These are phyloP conservation scores for Alentia gelatinosa DNA, from an alignment of 2,888 invertebrate genomes.

Conservation along the genomic window DNA sequence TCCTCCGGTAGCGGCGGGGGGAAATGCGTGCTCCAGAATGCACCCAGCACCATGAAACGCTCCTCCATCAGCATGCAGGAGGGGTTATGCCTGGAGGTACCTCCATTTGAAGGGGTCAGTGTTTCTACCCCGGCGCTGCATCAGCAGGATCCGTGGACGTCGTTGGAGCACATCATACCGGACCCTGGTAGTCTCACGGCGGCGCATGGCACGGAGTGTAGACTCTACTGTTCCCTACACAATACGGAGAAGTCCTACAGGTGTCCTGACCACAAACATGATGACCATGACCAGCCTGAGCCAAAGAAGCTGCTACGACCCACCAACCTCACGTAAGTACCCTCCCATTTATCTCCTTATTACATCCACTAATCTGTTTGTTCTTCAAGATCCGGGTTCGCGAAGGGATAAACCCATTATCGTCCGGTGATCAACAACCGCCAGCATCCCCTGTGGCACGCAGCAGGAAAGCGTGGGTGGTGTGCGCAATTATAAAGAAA, in stretches of 20 bases:
- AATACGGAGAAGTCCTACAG: slow-evolving; percentile 37
- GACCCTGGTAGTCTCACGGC: neutral
- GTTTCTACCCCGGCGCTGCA: slow-evolving; percentile 24
- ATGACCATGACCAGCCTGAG: neutral
- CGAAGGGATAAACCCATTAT: too few relatives aligned
- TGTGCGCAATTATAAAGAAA: too few relatives aligned
- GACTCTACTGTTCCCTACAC: slow-evolving; percentile 32
- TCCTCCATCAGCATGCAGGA: slow-evolving; percentile 43
- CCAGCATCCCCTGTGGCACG: too few relatives aligned
- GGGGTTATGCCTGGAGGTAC: slow-evolving; percentile 11
- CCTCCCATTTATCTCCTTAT: too few relatives aligned
- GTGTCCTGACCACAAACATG: neutral
- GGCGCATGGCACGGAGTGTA: slow-evolving; percentile 40
- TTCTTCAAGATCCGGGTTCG: too few relatives aligned
- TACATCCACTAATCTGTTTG: too few relatives aligned
- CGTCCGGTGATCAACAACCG: too few relatives aligned
- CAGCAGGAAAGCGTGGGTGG: too few relatives aligned
- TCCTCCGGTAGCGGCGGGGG: neutral
- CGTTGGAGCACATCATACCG: neutral
- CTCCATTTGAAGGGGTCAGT: slow-evolving; percentile 42
- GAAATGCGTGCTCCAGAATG: slow-evolving; percentile 12
- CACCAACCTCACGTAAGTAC: slow-evolving; percentile 3
- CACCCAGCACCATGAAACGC: slow-evolving; percentile 1
- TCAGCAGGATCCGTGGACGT: slow-evolving; percentile 28
- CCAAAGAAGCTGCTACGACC: neutral